A percentile compares a stretch with the other conserved stretches of the same genome.
These are phyloP conservation scores for Nylanderia fulva DNA, from an alignment of 1,140 invertebrate genomes.

Conservation along the genomic window DNA sequence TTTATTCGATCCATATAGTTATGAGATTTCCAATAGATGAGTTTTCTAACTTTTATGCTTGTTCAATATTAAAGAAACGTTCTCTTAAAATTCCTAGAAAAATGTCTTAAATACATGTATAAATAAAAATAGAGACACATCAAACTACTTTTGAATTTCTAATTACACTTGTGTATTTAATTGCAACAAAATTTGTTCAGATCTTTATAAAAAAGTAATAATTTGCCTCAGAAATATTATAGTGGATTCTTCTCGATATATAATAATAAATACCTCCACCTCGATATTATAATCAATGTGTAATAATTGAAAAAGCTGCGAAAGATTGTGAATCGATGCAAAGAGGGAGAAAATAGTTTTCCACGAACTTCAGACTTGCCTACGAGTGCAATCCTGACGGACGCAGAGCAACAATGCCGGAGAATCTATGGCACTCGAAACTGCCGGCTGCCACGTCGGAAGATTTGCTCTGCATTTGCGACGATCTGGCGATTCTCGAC, in stretches of 20 bases:
- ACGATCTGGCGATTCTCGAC: slow-evolving; percentile 38
- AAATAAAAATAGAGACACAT: not conserved
- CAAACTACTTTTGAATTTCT: not conserved
- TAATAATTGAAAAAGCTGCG: not conserved
- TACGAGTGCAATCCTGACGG: not conserved
- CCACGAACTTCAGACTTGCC: slow-evolving; percentile 10
- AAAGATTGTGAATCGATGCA: not conserved
- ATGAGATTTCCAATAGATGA: not conserved
- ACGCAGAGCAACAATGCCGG: slow-evolving; percentile 29
- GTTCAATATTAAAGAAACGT: not conserved
- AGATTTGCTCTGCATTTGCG: slow-evolving; percentile 38
- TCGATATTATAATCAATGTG: not conserved
- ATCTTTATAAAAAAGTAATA: not conserved
- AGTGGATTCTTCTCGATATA: not conserved
- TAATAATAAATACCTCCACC: too few species aligned
- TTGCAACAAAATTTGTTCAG: not conserved
- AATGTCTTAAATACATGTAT: not conserved
- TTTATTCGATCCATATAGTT: not conserved
- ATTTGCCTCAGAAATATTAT: not conserved
- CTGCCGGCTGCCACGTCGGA: slow-evolving; percentile 37
- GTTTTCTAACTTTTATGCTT: not conserved
- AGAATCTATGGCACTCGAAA: slow-evolving; percentile 35
- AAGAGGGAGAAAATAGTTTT: not conserved
- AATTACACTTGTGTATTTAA: not conserved
- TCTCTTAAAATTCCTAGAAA: not conserved